Base-by-base conservation (phyloP, 2,113 vertebrate genomes). In the Oreocharis arfaki region DNA sequence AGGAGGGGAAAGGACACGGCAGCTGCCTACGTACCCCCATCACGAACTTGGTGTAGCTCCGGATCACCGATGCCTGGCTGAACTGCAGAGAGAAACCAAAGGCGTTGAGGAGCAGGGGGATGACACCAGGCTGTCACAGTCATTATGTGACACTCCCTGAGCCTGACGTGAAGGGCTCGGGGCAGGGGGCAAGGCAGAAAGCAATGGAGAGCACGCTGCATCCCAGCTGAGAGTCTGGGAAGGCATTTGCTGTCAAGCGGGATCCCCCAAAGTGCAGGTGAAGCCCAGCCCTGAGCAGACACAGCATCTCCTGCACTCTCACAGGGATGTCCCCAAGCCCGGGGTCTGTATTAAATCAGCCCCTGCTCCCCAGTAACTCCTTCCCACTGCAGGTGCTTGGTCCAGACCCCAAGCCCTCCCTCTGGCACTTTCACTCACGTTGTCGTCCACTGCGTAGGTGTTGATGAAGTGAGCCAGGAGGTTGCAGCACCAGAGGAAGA, bases 401-500 rank as follows among this genome's bases (percentile, higher is more conserved):
- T 7, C 7, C 1, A 3, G 37, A 17, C 30, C 26, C 79, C 84
- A 61, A 93, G 70, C 52, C 67, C 93, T 76, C 74, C 49, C 53
- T 20, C 41, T 1, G 41, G 84, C 37, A 44, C 90, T 47, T 81
- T 90, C 93, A 98, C 99, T 99, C 97, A 99, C 99, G 11, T 98
- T 98, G 90, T 99, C 98, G 0, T 99, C 99, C 89, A 99, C 98
- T 2, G 98, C 98, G 15, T 99, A 99, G 95, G 98, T 98, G 98
- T 99, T 99, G 95, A 99, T 99, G 91, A 99, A 98, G 94, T 99
- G 98, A 94, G 98, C 98, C 97, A 99, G 92, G 92, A 99, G 98
- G 97, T 99, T 99, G 96, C 98, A 99, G 92, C 98, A 98, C 99
- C 99, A 99, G 90, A 99, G 98, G 98, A 99, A 99, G 94, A 99